These are phyloP conservation scores for Paralichthys olivaceus DNA, from an alignment of 2,113 vertebrate species.

Conservation along the genomic window DNA sequence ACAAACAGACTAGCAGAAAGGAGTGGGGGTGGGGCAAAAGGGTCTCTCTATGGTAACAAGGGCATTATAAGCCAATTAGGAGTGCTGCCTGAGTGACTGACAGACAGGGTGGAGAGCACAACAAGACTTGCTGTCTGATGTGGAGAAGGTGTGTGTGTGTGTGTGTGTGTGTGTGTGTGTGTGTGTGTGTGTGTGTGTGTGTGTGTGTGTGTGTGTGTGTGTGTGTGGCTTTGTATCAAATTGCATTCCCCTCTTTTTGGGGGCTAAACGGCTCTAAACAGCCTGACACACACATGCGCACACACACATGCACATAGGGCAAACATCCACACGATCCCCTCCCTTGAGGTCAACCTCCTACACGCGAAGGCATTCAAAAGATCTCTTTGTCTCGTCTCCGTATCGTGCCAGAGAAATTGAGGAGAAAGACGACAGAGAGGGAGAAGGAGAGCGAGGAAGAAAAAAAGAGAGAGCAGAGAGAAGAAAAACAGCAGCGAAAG, in stretches of 20 bases:
- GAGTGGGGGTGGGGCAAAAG: conserved; percentile 68
- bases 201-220: conserved; percentile 31
- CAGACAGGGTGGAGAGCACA: conserved; percentile 65
- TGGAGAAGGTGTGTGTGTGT: conserved; percentile 47
- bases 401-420: conserved; percentile 69
- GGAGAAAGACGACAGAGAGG: conserved; percentile 41
- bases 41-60: conserved; percentile 76
- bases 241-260: conserved; percentile 51
- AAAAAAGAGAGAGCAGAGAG: conserved; percentile 20
- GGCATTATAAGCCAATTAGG: conserved; percentile 80
- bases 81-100: conserved; percentile 75
- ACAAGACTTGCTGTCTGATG: conserved; percentile 59
- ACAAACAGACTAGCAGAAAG: conserved; percentile 72
- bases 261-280: conserved; percentile 69
- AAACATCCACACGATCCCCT: conserved; percentile 73
- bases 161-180: conserved; percentile 21
- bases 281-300: conserved; percentile 43
- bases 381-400: conserved; percentile 78
- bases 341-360: conserved; percentile 78
- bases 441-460: conserved; percentile 25
- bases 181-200: conserved; percentile 22
- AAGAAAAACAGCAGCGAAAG: conserved; percentile 61
- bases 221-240: conserved; percentile 58
- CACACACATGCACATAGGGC: conserved; percentile 41
- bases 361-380: conserved; percentile 82